phyloP scores from a whole-genome alignment of 2,797 vertebrate genomes.

The Syngnathus rostellatus region DNA sequence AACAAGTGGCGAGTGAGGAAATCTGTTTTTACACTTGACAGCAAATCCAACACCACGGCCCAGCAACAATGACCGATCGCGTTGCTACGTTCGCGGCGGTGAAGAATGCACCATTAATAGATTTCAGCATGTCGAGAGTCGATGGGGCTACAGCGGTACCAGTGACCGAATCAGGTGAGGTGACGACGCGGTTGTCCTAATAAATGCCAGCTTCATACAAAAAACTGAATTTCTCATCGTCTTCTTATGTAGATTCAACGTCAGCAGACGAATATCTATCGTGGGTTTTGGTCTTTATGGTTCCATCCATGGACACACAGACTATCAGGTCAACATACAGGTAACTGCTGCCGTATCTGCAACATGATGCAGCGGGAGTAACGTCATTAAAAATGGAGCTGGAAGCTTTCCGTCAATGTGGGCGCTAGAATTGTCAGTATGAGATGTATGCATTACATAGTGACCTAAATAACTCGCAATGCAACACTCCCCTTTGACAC shows the following conservation, averaged over 20 bases:
- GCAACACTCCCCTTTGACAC: slow-evolving; percentile 1
- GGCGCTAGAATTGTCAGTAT: slow-evolving; percentile 2
- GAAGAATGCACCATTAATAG: slow-evolving; percentile 97
- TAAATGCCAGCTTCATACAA: not conserved
- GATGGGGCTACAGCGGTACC: slow-evolving; percentile 98
- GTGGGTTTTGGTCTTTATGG: slow-evolving; percentile 97
- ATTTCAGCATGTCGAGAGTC: slow-evolving; percentile 98
- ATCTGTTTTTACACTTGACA: slow-evolving; percentile 89
- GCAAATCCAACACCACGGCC: slow-evolving; percentile 98
- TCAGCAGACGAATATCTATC: slow-evolving; percentile 92
- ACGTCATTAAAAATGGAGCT: not conserved
- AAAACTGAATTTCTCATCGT: not conserved
- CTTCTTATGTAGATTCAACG: slow-evolving; percentile 79
- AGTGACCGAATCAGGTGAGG: slow-evolving; percentile 93
- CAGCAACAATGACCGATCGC: slow-evolving; percentile 93
- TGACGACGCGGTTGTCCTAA: not conserved
- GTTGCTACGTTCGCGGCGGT: slow-evolving; percentile 93
- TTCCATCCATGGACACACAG: slow-evolving; percentile 93
- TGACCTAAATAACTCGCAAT: not conserved
- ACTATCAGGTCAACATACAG: slow-evolving; percentile 98
- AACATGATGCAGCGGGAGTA: not conserved
- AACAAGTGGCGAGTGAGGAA: slow-evolving; percentile 90
- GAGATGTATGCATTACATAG: not conserved
- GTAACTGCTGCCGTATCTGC: slow-evolving; percentile 50
- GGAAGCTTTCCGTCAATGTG: not conserved